Percentiles rank a stretch among this genome's conserved stretches.
These are phyloP conservation scores for Paraplagusia blochii DNA, from an alignment of 2,113 vertebrate genomes.

Conservation along the genomic window DNA sequence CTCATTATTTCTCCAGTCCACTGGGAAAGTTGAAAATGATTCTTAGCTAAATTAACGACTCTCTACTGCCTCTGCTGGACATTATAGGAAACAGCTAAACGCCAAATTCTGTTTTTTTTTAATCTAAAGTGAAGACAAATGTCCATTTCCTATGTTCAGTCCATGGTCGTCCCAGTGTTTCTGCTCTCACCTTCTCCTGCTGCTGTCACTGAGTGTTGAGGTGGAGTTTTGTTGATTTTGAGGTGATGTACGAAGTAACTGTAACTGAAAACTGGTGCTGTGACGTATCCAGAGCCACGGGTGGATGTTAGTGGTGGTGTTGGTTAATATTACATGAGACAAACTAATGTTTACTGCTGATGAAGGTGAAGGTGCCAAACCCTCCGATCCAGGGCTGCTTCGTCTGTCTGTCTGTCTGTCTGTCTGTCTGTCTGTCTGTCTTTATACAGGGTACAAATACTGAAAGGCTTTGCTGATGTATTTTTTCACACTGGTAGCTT, in stretches of 20 bases:
- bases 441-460: constrained; percentile 63
- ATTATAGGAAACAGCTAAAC: too few species aligned
- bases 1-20: too few species aligned
- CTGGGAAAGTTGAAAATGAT: too few species aligned
- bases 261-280: constrained; percentile 42
- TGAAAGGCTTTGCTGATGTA: constrained; percentile 56
- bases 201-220: constrained; percentile 28
- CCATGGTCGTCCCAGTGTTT: constrained; percentile 1
- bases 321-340: constrained; percentile 6
- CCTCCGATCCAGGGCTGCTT: constrained; percentile 17
- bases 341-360: constrained; percentile 3
- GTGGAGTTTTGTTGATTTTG: constrained; percentile 24
- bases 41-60: too few species aligned
- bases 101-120: too few species aligned
- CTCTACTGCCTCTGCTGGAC: too few species aligned
- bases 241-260: constrained; percentile 30
- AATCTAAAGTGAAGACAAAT: too few species aligned
- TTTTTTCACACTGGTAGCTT: constrained; percentile 55
- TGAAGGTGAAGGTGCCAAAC: constrained; percentile 14
- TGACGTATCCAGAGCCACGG: constrained; percentile 32
- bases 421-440: too few species aligned
- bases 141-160: too few species aligned
- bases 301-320: constrained; percentile 17
- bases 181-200: constrained; percentile 49
- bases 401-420: too few species aligned